These are phyloP conservation scores for Myotis myotis DNA, from an alignment of 2,797 vertebrate species.

Conservation along the genomic window DNA sequence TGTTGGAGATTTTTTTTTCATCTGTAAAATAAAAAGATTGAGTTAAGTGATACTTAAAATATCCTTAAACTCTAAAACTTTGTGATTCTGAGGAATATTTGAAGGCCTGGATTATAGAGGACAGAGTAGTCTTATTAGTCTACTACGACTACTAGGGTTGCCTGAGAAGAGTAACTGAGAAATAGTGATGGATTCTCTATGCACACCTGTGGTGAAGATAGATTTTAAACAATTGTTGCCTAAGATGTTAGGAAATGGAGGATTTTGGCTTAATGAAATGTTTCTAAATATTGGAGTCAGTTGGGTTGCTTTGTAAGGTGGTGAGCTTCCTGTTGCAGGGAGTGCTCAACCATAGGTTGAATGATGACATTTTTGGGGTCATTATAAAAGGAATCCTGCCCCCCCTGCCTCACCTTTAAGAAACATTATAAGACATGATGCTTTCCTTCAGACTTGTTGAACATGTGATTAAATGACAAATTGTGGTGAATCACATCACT, in stretches of 20 bases:
- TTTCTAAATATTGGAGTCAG: background rate
- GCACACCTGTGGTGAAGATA: background rate
- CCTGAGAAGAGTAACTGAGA: background rate
- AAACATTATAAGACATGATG: background rate
- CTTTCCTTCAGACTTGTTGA: background rate
- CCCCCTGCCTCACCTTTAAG: background rate
- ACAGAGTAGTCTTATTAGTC: background rate
- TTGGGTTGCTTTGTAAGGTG: background rate
- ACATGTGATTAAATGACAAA: constrained; percentile 17
- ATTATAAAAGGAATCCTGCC: background rate
- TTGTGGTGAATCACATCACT: background rate
- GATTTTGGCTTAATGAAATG: background rate
- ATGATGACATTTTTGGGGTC: background rate
- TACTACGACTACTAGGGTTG: background rate
- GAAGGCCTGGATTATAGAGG: background rate
- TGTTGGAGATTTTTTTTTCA: constrained; percentile 8
- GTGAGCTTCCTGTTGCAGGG: background rate
- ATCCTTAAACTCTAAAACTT: background rate
- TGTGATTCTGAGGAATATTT: constrained; percentile 36
- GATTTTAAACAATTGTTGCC: background rate
- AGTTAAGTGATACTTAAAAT: background rate
- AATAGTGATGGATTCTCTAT: background rate
- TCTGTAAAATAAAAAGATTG: background rate
- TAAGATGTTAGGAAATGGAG: background rate
- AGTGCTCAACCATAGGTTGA: background rate